Evolutionary conservation across 2,797 vertebrate species (phyloP), one percentile per base, ranked within the genome.

Genomic region (Semotilus atromaculatus): DNA sequence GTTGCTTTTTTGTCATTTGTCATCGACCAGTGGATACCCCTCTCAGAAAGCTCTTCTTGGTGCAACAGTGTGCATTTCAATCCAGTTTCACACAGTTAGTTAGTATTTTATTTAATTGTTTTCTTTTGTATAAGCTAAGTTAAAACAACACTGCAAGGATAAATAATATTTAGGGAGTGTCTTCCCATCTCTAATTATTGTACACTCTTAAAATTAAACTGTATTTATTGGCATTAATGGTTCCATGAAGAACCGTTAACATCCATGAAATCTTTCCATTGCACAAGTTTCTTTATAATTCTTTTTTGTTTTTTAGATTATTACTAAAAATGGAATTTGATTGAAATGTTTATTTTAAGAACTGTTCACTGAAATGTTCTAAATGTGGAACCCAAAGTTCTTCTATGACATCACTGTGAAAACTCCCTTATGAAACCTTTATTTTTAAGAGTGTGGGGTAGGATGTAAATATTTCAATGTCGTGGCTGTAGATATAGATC

Each of bases 401-500:
- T 62, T 18, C 1, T 8, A 64, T 64, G 26, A 7, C 62, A 31
- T 64, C 62, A 31, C 62, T 64, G 29, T 64, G 62, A 64, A 64
- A 64, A 60, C 23, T 26, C 55, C 1, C 10, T 5, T 26, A 2
- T 13, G 23, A 9, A n/a, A 31, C 62, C 62, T 18, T 31, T 64
- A 31, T 64, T 64, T 64, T 64, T 64, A 18, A 31, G 62, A 64
- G 29, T 31, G 62, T 86, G 78, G 76, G 80, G 7, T 72, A 80
- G 80, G 81, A 55, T 95, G 94, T 95, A 95, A 91, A 95, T 95
- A 95, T 94, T 90, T 94, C 62, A 85, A 89, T 93, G 90, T 94
- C 89, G 75, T 86, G 76, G 45, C 82, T 92, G 90, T 91, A 91
- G 90, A 92, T 90, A 89, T 81, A 80, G 51, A 86, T 71, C 7